A percentile compares a stretch with the other conserved stretches of the same genome.
Conservation (phyloP, 2,888 invertebrate genomes). For the Diaprepes abbreviatus region DNA sequence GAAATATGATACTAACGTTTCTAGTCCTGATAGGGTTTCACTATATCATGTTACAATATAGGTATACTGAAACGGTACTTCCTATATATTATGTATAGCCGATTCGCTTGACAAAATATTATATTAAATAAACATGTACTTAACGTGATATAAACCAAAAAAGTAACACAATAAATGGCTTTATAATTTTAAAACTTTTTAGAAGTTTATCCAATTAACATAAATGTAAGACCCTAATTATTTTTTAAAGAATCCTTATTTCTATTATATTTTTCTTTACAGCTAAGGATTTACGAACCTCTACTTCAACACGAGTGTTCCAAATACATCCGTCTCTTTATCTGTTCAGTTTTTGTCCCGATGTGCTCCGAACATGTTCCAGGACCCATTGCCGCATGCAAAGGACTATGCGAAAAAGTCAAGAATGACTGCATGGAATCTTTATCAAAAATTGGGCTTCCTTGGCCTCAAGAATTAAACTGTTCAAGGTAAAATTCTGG, state of each 20-base stretch:
- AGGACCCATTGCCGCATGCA: conserved; percentile 88
- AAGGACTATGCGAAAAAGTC: conserved; percentile 86
- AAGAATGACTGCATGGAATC: conserved; percentile 80
- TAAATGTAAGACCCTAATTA: too few relatives aligned
- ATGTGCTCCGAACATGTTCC: conserved; percentile 91
- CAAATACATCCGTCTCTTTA: conserved; percentile 84
- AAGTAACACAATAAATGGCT: too few relatives aligned
- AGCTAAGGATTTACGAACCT: conserved; percentile 80
- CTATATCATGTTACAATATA: not conserved
- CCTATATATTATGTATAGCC: too few relatives aligned
- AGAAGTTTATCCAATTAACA: too few relatives aligned
- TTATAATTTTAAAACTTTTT: too few relatives aligned
- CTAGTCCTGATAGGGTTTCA: not conserved
- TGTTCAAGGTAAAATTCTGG: conserved; percentile 72
- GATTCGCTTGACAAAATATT: too few relatives aligned
- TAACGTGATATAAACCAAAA: too few relatives aligned
- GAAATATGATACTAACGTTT: not conserved
- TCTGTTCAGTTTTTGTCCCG: conserved; percentile 92
- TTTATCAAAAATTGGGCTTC: conserved; percentile 73
- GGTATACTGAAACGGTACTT: not conserved
- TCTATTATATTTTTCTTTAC: conserved; percentile 65
- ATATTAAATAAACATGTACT: too few relatives aligned
- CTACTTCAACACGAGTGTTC: conserved; percentile 86
- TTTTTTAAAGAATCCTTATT: too few relatives aligned
- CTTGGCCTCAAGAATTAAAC: conserved; percentile 82